Conservation (phyloP, 2,797 vertebrate species). For the Eleutherodactylus coqui region DNA sequence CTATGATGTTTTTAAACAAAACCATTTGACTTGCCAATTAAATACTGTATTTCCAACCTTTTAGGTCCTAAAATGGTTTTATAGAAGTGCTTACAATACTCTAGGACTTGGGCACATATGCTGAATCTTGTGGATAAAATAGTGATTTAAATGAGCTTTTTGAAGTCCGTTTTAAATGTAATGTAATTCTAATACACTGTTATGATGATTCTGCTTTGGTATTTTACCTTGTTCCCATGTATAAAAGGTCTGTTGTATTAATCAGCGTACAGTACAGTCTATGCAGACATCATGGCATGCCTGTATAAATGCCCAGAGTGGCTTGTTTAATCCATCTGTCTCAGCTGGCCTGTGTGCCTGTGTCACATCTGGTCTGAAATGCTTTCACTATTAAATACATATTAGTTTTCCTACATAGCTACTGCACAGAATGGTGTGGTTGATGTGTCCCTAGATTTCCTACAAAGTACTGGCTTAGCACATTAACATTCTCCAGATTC, state of each 20-base stretch:
- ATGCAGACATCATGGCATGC: background rate
- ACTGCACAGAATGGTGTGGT: slow-evolving; percentile 31
- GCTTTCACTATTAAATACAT: slow-evolving; percentile 39
- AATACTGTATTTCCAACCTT: too few species aligned
- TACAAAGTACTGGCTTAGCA: slow-evolving; percentile 42
- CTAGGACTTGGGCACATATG: too few species aligned
- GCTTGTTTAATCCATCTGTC: background rate
- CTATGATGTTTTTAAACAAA: too few species aligned
- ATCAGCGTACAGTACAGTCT: background rate
- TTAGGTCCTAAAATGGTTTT: too few species aligned
- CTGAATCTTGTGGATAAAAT: too few species aligned
- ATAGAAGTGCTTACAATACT: too few species aligned
- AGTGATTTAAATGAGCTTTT: too few species aligned
- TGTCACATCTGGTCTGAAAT: slow-evolving; percentile 48
- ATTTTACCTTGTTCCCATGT: background rate
- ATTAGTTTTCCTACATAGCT: slow-evolving; percentile 28
- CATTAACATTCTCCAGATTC: slow-evolving; percentile 57
- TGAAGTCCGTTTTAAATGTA: background rate
- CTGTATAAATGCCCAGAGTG: slow-evolving; percentile 2
- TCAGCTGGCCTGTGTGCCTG: slow-evolving; percentile 23
- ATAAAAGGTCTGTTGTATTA: slow-evolving; percentile 8
- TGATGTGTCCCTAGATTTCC: slow-evolving; percentile 40
- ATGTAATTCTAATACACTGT: background rate
- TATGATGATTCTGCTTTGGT: background rate
- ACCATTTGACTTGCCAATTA: too few species aligned